Evolutionary conservation across 2,888 invertebrate genomes (phyloP).

Genomic region (Helleia helle): DNA sequence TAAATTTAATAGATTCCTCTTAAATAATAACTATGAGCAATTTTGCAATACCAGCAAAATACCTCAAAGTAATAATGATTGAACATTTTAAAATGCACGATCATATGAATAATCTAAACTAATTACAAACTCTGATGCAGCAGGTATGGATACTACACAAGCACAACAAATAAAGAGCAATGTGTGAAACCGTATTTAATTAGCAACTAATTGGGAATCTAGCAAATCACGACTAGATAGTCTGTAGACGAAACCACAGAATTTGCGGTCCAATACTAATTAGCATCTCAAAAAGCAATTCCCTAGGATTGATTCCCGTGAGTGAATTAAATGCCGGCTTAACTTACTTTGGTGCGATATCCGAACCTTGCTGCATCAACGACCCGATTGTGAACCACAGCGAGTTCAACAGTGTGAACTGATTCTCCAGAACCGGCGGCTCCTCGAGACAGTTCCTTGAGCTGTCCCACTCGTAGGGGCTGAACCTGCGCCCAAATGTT

Average conservation of each 20-base stretch:
- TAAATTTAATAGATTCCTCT: no score
- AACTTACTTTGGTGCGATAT: conserved; percentile 92
- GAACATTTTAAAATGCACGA: conserved; percentile 34
- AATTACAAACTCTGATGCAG: conserved; percentile 62
- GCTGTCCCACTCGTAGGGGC: conserved; percentile 95
- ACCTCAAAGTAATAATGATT: background rate
- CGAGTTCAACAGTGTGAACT: conserved; percentile 92
- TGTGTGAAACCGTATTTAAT: conserved; percentile 34
- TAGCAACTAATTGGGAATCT: conserved; percentile 52
- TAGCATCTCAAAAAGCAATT: conserved; percentile 26
- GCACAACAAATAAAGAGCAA: conserved; percentile 48
- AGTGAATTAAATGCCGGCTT: conserved; percentile 16
- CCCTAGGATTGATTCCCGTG: background rate
- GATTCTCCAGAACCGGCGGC: conserved; percentile 90
- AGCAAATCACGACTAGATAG: conserved; percentile 44
- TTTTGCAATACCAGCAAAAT: no score
- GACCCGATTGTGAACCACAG: conserved; percentile 96
- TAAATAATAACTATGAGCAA: no score
- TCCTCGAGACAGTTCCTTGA: conserved; percentile 89
- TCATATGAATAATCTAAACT: conserved; percentile 26
- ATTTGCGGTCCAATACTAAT: conserved; percentile 67
- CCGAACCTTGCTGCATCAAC: conserved; percentile 94
- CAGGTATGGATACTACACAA: conserved; percentile 69
- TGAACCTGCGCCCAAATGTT: conserved; percentile 80
- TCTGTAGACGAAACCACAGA: conserved; percentile 61